Evolutionary conservation across 2,113 vertebrate genomes (phyloP).

Genomic region (Petrocephalus zakoni): DNA sequence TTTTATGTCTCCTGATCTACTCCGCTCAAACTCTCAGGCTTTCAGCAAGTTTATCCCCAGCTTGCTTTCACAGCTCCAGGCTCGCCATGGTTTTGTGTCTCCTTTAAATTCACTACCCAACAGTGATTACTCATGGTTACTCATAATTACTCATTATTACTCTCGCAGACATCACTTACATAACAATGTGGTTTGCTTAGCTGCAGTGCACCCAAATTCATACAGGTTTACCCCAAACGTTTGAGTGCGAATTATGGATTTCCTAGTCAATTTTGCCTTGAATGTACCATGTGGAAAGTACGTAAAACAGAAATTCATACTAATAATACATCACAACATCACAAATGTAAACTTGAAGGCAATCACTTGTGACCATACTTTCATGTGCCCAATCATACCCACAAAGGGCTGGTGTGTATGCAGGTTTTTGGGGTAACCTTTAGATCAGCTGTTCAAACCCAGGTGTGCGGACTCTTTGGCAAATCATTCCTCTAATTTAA

Average conservation of each 20-base stretch:
- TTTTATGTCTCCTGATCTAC: neutral
- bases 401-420: too few species aligned
- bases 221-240: neutral
- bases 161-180: neutral
- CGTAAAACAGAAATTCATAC: neutral
- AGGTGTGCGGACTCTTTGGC: too few species aligned
- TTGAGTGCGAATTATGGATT: neutral
- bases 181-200: neutral
- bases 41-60: neutral
- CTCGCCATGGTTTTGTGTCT: neutral
- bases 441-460: too few species aligned
- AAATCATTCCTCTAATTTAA: too few species aligned
- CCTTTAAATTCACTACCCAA: neutral
- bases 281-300: neutral
- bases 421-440: too few species aligned
- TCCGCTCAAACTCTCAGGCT: neutral
- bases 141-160: neutral
- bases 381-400: too few species aligned
- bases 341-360: neutral
- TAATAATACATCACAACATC: neutral
- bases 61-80: neutral
- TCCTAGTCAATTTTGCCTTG: neutral
- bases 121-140: neutral
- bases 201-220: neutral
- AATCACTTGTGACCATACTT: neutral